Base-by-base conservation (phyloP, 2,797 vertebrate species). In the Hybognathus amarus region DNA sequence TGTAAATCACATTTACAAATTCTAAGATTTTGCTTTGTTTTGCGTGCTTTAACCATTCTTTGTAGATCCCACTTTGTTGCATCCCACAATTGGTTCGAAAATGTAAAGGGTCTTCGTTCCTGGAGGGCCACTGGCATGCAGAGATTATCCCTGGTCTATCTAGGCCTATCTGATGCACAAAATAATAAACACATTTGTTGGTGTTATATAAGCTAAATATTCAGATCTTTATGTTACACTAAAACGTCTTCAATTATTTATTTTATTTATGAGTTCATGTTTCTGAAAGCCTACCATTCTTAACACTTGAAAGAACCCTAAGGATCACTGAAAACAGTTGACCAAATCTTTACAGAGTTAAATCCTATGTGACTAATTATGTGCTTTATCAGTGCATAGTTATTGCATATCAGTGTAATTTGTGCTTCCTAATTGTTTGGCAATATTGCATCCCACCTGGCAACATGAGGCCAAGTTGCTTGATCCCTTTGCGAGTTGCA, bases 351-450 rank as follows among this genome's bases (percentile, higher is more conserved):
- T 27, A 27, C 54, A 33, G 15, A 71, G 6, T 54, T 30, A 85
- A 84, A 54, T 86, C 88, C 67, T 83, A 7, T 33, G 86, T 82
- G 86, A 45, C 67, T 83, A 86, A 88, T 87, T 83, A 80, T 82
- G 47, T 18, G 52, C 63, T 85, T 24, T 77, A 59, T 59, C 4
- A 59, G 54, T 56, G 9, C 54, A 52, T 52, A 56, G 22, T 59
- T 59, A 59, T 59, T 18, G 68, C 27, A 66, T 59, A 27, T 69
- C 12, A 20, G n/a, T 82, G 24, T 71, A 30, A 83, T 66, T 70
- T 74, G 67, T 82, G 52, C 61, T 66, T 66, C 4, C 33, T 33
- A 81, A 68, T 38, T 87, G 74, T 84, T 87, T 84, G 71, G 24
- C 12, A 85, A 76, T 82, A 68, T 77, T 81, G 63, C 66, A 84